These are phyloP conservation scores for Coreoperca whiteheadi DNA, from an alignment of 2,113 vertebrate genomes.

Conservation along the genomic window DNA sequence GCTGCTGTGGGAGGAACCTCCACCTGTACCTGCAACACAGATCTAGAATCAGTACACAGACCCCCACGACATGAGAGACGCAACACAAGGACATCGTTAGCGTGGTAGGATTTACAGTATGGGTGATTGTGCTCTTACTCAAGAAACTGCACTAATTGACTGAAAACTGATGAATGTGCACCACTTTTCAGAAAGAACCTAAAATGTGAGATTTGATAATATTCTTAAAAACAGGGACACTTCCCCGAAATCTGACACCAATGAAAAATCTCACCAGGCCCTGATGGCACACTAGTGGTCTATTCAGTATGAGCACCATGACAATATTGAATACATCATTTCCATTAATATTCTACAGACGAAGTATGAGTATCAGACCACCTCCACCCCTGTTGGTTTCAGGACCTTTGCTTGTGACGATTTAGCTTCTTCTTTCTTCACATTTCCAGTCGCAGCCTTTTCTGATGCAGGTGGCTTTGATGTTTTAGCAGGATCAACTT, in stretches of 20 bases:
- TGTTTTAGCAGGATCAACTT: constrained; percentile 60
- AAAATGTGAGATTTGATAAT: not conserved
- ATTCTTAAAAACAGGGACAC: not conserved
- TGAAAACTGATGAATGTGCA: not conserved
- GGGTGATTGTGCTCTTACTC: not conserved
- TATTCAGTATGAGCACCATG: not conserved
- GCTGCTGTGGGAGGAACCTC: constrained; percentile 64
- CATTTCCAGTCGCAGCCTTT: constrained; percentile 35
- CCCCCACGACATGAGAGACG: not conserved
- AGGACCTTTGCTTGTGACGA: constrained; percentile 47
- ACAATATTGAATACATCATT: not conserved
- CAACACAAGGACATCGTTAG: not conserved
- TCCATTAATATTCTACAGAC: not conserved
- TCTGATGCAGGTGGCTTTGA: constrained; percentile 45
- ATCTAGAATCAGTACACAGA: constrained; percentile 35
- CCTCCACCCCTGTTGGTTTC: not conserved
- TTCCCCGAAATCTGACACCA: not conserved
- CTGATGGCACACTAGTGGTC: not conserved
- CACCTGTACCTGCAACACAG: constrained; percentile 77
- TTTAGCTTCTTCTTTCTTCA: constrained; percentile 60
- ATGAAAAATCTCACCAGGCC: not conserved
- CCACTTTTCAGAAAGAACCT: not conserved
- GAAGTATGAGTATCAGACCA: no score
- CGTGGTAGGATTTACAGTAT: not conserved
- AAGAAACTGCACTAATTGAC: not conserved